Percentiles rank a stretch among this genome's conserved stretches.
phyloP scores from a whole-genome alignment of 1,140 invertebrate genomes.

The Bombus waltoni region DNA sequence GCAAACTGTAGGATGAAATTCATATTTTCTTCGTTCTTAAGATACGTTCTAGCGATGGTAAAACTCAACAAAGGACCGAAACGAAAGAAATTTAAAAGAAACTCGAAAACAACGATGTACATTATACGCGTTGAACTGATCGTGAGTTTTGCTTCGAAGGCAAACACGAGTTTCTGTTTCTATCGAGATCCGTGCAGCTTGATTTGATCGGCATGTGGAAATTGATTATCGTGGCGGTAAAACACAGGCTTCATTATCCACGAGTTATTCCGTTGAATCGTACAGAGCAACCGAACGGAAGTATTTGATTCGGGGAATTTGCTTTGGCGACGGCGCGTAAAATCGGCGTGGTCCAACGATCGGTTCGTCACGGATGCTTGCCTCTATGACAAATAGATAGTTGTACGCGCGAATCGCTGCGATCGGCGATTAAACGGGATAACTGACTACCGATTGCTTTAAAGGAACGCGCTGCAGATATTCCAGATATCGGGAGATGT shows the following conservation, averaged over 20 bases:
- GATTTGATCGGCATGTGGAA: no score
- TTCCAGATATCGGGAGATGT: not conserved
- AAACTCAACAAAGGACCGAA: no score
- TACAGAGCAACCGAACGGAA: not conserved
- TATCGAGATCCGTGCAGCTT: not conserved
- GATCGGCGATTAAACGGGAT: conserved; percentile 23
- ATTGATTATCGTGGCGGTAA: not conserved
- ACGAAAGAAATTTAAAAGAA: no score
- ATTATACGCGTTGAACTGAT: no score
- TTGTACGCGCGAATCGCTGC: conserved; percentile 12
- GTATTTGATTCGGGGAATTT: conserved; percentile 18
- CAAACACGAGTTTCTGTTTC: no score
- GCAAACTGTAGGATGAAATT: no score
- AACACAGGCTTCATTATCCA: not conserved
- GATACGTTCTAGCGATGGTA: no score
- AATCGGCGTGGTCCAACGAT: not conserved
- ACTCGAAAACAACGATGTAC: no score
- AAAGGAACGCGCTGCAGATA: not conserved
- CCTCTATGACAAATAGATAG: conserved; percentile 34
- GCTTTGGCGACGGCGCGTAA: conserved; percentile 21
- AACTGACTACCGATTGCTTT: not conserved
- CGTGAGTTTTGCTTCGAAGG: not conserved
- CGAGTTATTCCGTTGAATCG: not conserved
- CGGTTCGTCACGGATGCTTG: not conserved
- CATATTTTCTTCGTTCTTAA: no score